Evolutionary conservation across 2,888 invertebrate genomes (phyloP).

Genomic region (Melitaea athalia): DNA sequence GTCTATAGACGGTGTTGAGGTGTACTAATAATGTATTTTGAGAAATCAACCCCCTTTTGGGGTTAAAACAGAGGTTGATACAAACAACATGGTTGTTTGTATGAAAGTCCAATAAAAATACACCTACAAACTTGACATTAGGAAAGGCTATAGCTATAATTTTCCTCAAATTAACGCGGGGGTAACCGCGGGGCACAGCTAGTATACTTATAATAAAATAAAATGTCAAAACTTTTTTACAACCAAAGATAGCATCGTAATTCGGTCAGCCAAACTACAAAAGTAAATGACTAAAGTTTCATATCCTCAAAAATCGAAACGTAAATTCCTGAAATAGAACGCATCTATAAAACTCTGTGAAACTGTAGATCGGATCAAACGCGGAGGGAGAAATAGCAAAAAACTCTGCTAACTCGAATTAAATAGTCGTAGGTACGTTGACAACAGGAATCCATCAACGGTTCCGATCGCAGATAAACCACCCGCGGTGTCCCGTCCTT

Average conservation of each 20-base stretch:
- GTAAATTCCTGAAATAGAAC: slow-evolving; percentile 29
- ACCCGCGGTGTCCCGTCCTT: slow-evolving; percentile 29
- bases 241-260: not conserved
- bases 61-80: no score
- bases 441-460: slow-evolving; percentile 73
- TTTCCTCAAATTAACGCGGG: no score
- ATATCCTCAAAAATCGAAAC: slow-evolving; percentile 24
- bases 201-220: not conserved
- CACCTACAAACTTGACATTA: no score
- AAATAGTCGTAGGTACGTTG: slow-evolving; percentile 73
- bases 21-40: no score
- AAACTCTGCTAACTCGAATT: slow-evolving; percentile 71
- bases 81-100: no score
- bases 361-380: slow-evolving; percentile 40
- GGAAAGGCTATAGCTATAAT: no score
- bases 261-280: not conserved
- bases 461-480: slow-evolving; percentile 40
- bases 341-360: slow-evolving; percentile 24
- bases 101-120: no score
- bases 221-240: not conserved
- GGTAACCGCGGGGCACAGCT: no score
- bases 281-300: slow-evolving; percentile 24
- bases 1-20: no score
- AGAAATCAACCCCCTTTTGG: no score
- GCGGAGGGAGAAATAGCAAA: slow-evolving; percentile 57